Base-by-base conservation (phyloP, 2,888 invertebrate genomes). In the Acronicta aceris region DNA sequence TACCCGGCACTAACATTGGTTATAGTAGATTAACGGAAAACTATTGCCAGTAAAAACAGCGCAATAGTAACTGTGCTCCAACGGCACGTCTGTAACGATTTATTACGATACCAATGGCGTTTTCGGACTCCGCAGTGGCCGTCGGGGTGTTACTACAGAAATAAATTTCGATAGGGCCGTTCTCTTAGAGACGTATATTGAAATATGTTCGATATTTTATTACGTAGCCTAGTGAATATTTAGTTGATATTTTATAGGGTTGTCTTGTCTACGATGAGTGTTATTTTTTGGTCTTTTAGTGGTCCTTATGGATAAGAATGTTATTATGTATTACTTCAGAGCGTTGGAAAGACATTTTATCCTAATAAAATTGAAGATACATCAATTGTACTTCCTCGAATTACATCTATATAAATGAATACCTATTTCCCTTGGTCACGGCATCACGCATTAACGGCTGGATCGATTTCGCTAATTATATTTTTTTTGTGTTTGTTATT, bases 201-300 rank as follows among this genome's bases (percentile, higher is more conserved):
- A 89, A 89, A 88, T 88, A 87, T 86, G 85, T 85, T 85, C 81
- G 84, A 89, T 88, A 86, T 88, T 86, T 86, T 88, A 89, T 89
- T 85, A 85, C 83, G 87, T 85, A 82, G 83, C 81, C 80, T 74
- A 81, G 76, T 82, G 79, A 81, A 81, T 84, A 82, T 83, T 84
- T 80, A 81, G 79, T 82, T 82, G 78, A 81, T 68, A 75, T 66
- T 72, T 72, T 71, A 74, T 74, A 30, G 59, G 38, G 59, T 64
- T 63, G 57, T 56, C 41, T 63, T 33, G 41, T 46, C 51, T 46
- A 42, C 30, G 25, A 47, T 50, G 45, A 33, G 52, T 65, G 15
- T 58, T 51, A 3, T 21, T 69, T 36, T 25, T 56, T 55, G 43
- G 9, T 33, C 10, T 41, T 59, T 59, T 70, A 59, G 52, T 64